Evolutionary conservation across 1,140 invertebrate species (phyloP).

Genomic region (Steinernema khuongi): DNA sequence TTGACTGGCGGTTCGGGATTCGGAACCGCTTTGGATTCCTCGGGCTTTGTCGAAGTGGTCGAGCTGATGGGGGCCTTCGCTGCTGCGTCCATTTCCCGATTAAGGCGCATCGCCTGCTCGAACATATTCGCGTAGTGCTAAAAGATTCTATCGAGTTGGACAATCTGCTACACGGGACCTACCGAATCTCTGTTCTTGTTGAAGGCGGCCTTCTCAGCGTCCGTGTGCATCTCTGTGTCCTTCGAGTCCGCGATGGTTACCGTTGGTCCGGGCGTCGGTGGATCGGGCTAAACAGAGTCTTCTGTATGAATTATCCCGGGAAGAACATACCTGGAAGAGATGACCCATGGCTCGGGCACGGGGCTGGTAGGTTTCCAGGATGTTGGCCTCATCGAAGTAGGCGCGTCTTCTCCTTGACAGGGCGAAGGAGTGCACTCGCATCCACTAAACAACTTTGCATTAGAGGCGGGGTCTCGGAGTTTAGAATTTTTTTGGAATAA

Average conservation of each 20-base stretch:
- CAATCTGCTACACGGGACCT: background rate
- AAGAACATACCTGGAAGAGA: slow-evolving; percentile 34
- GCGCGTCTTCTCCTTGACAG: slow-evolving; percentile 32
- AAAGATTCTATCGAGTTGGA: no score
- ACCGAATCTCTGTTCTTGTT: slow-evolving; percentile 38
- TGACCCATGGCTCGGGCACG: slow-evolving; percentile 37
- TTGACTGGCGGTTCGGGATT: background rate
- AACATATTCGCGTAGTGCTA: slow-evolving; percentile 48
- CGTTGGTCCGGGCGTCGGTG: slow-evolving; percentile 34
- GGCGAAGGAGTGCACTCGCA: slow-evolving; percentile 26
- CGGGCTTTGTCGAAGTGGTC: background rate
- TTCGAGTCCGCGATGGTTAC: background rate
- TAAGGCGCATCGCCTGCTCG: slow-evolving; percentile 33
- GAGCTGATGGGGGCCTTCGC: background rate
- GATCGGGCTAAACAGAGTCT: slow-evolving; percentile 34
- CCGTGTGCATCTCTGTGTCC: slow-evolving; percentile 17
- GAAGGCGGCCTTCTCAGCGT: slow-evolving; percentile 40
- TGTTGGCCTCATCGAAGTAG: slow-evolving; percentile 41
- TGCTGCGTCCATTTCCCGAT: slow-evolving; percentile 36
- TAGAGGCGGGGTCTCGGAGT: background rate
- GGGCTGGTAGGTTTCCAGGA: slow-evolving; percentile 47
- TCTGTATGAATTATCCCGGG: background rate
- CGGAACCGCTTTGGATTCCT: background rate
- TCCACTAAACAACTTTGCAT: slow-evolving; percentile 35
- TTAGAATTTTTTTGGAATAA: no score